These are phyloP conservation scores for Scaptomyza tumidula DNA, from an alignment of 2,888 invertebrate species.

Conservation along the genomic window DNA sequence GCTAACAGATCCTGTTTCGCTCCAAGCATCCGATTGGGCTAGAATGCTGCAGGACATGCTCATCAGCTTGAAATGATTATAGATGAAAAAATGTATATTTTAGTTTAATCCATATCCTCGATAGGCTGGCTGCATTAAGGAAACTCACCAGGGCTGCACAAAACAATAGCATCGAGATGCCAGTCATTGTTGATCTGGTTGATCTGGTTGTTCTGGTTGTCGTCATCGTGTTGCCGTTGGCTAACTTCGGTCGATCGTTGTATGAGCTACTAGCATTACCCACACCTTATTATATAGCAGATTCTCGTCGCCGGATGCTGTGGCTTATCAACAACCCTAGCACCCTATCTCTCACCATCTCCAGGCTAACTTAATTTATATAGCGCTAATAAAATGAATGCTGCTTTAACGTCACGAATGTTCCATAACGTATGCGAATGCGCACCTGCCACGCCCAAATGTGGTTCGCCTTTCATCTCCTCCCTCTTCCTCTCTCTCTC, in stretches of 20 bases:
- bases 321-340: conserved; percentile 60
- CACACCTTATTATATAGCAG: conserved; percentile 60
- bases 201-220: conserved; percentile 30
- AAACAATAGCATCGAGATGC: conserved; percentile 50
- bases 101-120: conserved; percentile 31
- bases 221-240: conserved; percentile 70
- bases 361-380: conserved; percentile 40
- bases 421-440: conserved; percentile 18
- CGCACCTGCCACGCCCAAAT: conserved; percentile 29
- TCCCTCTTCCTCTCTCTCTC: not conserved
- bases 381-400: conserved; percentile 46
- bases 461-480: not conserved
- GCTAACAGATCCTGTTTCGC: conserved; percentile 32
- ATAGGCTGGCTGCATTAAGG: not conserved
- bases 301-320: conserved; percentile 58
- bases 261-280: conserved; percentile 56
- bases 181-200: conserved; percentile 46
- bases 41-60: conserved; percentile 64
- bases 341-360: conserved; percentile 46
- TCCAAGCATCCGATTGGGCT: conserved; percentile 54
- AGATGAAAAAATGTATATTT: not conserved
- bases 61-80: conserved; percentile 55
- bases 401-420: conserved; percentile 4
- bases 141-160: conserved; percentile 66
- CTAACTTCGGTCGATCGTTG: conserved; percentile 80